Percentiles rank a stretch among this genome's conserved stretches.
Conservation (phyloP, 2,888 invertebrate genomes). For the Linyphia triangularis region DNA sequence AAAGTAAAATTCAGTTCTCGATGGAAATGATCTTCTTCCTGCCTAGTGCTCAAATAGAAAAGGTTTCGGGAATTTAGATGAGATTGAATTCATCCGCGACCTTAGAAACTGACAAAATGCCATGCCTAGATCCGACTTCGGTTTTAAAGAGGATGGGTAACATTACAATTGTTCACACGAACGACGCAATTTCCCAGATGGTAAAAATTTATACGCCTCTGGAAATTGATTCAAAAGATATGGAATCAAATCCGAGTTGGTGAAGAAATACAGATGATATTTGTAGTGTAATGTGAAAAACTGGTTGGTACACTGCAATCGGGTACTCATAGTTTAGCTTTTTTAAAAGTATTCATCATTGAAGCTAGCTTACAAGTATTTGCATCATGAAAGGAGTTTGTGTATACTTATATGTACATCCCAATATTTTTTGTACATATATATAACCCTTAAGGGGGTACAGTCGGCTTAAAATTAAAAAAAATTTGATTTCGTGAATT, state of each 20-base stretch:
- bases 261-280: not conserved
- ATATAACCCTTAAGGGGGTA: too few species aligned
- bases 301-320: too few species aligned
- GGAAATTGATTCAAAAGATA: slow-evolving; percentile 17
- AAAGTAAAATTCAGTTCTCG: not conserved
- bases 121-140: slow-evolving; percentile 2
- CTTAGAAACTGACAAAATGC: slow-evolving; percentile 23
- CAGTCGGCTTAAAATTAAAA: too few species aligned
- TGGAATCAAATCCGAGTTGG: not conserved
- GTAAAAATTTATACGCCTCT: slow-evolving; percentile 22
- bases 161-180: slow-evolving; percentile 47
- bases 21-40: slow-evolving; percentile 8
- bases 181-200: slow-evolving; percentile 16
- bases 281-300: too few species aligned
- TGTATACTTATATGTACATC: too few species aligned
- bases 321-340: too few species aligned
- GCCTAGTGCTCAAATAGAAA: slow-evolving; percentile 8
- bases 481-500: too few species aligned
- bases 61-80: slow-evolving; percentile 7
- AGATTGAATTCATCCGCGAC: not conserved
- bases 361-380: too few species aligned
- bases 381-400: too few species aligned
- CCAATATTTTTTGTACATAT: too few species aligned
- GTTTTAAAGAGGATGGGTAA: not conserved
- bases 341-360: too few species aligned